These are phyloP conservation scores for Pagrus major DNA, from an alignment of 2,113 vertebrate genomes.

Conservation along the genomic window DNA sequence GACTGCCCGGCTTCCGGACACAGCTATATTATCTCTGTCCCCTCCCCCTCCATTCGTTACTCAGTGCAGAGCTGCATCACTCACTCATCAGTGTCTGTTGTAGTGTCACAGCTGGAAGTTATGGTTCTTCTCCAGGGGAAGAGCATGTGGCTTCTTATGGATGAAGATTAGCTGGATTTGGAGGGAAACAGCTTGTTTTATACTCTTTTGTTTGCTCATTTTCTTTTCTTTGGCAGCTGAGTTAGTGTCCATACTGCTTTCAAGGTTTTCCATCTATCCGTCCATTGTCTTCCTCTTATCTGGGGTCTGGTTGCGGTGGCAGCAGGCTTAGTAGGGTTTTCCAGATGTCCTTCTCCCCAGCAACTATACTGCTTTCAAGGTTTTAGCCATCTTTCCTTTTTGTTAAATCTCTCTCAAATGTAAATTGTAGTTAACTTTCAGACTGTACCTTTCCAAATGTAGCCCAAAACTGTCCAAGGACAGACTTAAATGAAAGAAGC, in stretches of 20 bases:
- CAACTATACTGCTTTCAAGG: too few species aligned
- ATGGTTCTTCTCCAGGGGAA: not conserved
- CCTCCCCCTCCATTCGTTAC: not conserved
- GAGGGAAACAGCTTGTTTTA: not conserved
- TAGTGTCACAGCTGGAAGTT: not conserved
- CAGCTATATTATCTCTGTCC: conserved; percentile 2
- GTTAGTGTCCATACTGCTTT: not conserved
- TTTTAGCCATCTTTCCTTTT: not conserved
- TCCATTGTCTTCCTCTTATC: too few species aligned
- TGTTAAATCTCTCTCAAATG: not conserved
- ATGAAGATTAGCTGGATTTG: not conserved
- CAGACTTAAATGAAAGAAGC: not conserved
- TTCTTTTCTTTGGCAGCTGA: not conserved
- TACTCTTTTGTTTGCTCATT: not conserved
- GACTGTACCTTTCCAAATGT: not conserved
- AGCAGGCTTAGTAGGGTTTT: too few species aligned
- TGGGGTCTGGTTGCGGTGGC: too few species aligned
- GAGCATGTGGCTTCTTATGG: not conserved
- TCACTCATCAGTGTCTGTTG: not conserved
- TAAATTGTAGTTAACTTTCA: not conserved
- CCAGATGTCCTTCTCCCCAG: too few species aligned
- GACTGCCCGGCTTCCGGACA: conserved; percentile 16
- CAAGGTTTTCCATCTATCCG: too few species aligned
- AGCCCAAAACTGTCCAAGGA: not conserved
- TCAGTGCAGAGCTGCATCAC: not conserved